Percentiles rank a stretch among this genome's conserved stretches.
These are phyloP conservation scores for Nezara viridula DNA, from an alignment of 2,888 invertebrate genomes.

Conservation along the genomic window DNA sequence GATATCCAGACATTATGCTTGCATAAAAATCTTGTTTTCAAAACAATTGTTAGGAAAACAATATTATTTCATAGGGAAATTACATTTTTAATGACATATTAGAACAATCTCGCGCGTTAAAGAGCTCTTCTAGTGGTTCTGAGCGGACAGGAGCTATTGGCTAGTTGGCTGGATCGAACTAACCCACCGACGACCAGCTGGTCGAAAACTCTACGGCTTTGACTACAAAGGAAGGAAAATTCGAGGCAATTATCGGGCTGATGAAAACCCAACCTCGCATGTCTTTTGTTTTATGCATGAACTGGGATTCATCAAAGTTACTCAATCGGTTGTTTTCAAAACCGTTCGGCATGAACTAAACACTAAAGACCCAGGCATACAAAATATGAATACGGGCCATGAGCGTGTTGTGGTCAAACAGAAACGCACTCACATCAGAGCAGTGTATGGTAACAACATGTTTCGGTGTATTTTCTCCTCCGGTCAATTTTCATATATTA, in stretches of 20 bases:
- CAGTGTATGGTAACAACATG: neutral
- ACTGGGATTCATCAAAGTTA: conserved; percentile 41
- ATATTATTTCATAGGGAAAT: no score
- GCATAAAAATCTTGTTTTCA: no score
- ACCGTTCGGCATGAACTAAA: conserved; percentile 13
- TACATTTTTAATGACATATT: no score
- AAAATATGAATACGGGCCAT: neutral
- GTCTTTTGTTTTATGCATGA: conserved; percentile 46
- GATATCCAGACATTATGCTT: no score
- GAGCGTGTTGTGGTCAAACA: neutral
- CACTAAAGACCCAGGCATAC: neutral
- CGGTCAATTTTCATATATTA: neutral
- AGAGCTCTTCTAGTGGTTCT: neutral
- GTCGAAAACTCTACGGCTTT: neutral
- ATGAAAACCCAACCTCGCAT: conserved; percentile 28
- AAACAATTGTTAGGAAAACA: no score
- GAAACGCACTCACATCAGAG: neutral
- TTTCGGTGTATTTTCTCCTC: neutral
- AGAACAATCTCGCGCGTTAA: neutral
- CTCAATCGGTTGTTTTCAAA: conserved; percentile 5
- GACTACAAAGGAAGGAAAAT: conserved; percentile 46
- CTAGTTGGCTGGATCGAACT: neutral
- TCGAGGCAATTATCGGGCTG: conserved; percentile 27
- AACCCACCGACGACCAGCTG: neutral
- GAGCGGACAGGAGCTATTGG: neutral